phyloP scores from a whole-genome alignment of 2,888 invertebrate species.

The Conistra vaccinii region DNA sequence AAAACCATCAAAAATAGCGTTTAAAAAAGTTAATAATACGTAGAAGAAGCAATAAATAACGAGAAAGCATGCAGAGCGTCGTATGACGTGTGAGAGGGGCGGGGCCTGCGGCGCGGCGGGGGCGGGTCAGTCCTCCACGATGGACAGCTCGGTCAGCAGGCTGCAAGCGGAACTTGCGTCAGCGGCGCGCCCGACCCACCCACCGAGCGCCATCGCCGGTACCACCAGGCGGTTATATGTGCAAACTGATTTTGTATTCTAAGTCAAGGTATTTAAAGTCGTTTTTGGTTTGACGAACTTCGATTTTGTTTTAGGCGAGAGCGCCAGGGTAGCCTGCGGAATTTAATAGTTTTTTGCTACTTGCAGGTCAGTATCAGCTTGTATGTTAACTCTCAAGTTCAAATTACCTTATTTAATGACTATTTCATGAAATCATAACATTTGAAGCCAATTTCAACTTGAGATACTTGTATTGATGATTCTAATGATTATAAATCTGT shows the following conservation, averaged over 20 bases:
- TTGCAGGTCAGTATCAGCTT: background rate
- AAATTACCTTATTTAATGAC: no score
- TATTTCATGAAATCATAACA: no score
- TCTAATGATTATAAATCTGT: no score
- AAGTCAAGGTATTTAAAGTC: background rate
- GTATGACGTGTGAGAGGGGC: conserved; percentile 60
- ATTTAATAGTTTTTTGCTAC: background rate
- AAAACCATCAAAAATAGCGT: conserved; percentile 40
- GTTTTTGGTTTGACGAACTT: background rate
- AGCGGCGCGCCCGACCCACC: conserved; percentile 56
- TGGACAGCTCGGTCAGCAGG: conserved; percentile 89
- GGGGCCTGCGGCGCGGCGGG: conserved; percentile 33
- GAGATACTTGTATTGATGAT: no score
- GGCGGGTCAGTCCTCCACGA: conserved; percentile 86
- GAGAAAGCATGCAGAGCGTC: conserved; percentile 66
- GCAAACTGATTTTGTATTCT: conserved; percentile 16
- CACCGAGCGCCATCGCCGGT: conserved; percentile 27
- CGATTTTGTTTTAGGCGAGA: background rate
- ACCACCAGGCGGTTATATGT: conserved; percentile 19
- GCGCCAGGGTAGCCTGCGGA: no score
- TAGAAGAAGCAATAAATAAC: conserved; percentile 66
- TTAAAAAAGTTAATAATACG: conserved; percentile 39
- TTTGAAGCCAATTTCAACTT: no score
- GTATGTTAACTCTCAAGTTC: no score
- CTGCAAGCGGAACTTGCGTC: conserved; percentile 84